These are phyloP conservation scores for Smutsia gigantea DNA, from an alignment of 2,797 vertebrate species.

Conservation along the genomic window DNA sequence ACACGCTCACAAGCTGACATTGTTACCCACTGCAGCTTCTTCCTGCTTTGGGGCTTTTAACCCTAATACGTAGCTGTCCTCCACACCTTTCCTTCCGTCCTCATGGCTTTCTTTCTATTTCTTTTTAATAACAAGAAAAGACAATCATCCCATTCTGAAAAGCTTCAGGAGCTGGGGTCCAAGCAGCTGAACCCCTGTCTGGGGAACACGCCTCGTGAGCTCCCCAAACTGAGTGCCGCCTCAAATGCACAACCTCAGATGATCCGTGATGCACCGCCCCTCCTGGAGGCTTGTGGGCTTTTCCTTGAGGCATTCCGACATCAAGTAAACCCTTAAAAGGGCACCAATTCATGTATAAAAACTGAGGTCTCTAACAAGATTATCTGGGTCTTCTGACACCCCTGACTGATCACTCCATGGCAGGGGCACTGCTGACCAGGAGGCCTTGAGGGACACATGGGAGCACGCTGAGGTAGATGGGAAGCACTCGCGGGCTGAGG, in stretches of 20 bases:
- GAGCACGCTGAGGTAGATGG: fast-evolving
- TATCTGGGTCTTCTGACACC: neutral
- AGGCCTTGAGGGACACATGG: neutral
- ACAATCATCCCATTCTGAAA: neutral
- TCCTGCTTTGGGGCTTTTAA: neutral
- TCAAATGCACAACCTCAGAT: neutral
- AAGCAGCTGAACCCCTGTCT: neutral
- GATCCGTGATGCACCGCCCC: fast-evolving
- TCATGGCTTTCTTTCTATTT: neutral
- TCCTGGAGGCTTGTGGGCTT: neutral
- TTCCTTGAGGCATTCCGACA: neutral
- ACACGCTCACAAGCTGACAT: neutral
- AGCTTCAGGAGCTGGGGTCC: neutral
- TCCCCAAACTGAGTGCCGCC: neutral
- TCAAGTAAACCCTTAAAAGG: neutral
- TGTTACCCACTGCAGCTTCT: fast-evolving
- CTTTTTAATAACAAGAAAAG: neutral
- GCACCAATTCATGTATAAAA: neutral
- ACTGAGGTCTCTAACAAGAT: neutral
- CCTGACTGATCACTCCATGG: neutral
- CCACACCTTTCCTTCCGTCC: neutral
- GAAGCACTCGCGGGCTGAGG: neutral
- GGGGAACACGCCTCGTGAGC: neutral
- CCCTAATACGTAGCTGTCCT: fast-evolving
- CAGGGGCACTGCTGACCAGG: neutral